Evolutionary conservation across 64 coral and sea anemone genomes (phyloP).

Genomic region (Actinia equina): DNA sequence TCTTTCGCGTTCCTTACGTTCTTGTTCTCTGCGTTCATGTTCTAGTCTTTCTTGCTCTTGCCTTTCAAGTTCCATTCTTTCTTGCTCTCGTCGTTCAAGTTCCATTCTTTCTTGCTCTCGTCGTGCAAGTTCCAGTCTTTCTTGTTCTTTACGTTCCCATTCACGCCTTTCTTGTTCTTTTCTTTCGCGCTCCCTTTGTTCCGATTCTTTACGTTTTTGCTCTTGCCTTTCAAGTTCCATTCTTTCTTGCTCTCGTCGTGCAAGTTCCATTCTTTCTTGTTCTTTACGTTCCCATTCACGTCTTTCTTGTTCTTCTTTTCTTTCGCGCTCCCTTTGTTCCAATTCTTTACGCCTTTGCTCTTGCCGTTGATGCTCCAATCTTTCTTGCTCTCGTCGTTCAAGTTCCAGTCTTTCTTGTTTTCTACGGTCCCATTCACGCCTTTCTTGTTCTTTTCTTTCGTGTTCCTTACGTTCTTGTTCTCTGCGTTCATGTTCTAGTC

Average conservation of each 20-base stretch:
- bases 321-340: not conserved
- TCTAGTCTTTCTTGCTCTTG: not conserved
- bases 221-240: not conserved
- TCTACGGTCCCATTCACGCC: not conserved
- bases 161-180: not conserved
- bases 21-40: not conserved
- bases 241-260: conserved; percentile 4
- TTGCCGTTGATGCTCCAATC: not conserved
- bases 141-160: not conserved
- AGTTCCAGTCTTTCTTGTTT: not conserved
- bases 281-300: not conserved
- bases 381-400: not conserved
- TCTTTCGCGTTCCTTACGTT: not conserved
- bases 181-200: not conserved
- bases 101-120: not conserved
- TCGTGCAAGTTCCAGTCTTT: not conserved
- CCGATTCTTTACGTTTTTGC: not conserved
- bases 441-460: not conserved
- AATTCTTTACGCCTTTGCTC: not conserved
- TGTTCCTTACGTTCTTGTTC: not conserved
- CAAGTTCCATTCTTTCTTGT: not conserved
- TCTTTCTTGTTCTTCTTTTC: not conserved
- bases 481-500: conserved; percentile 1
- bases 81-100: not conserved
- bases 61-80: not conserved